These are phyloP conservation scores for Eupsilia transversa DNA, from an alignment of 2,888 invertebrate genomes.

Conservation along the genomic window DNA sequence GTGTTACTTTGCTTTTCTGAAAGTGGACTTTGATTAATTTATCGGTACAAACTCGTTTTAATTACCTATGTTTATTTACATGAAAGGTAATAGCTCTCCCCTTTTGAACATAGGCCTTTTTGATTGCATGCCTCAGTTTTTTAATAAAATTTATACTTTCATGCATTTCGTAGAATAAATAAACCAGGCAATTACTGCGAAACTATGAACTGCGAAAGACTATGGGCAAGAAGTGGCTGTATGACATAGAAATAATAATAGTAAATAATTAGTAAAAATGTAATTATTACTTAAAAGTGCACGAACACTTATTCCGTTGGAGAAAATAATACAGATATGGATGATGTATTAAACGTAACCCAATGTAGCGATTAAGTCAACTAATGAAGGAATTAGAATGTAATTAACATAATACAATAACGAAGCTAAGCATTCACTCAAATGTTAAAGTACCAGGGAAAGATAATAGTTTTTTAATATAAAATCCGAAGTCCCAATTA, in stretches of 20 bases:
- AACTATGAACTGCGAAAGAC: neutral
- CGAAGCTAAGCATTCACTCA: neutral
- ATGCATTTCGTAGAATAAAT: neutral
- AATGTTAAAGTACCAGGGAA: neutral
- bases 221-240: no score
- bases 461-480: neutral
- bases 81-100: neutral
- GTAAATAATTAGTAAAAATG: no score
- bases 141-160: neutral
- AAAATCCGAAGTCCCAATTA: neutral
- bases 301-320: neutral
- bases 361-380: neutral
- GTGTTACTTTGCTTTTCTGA: neutral
- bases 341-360: conserved; percentile 2
- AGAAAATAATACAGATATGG: conserved; percentile 6
- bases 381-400: neutral
- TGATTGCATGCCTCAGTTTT: no score
- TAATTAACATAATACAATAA: neutral
- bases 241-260: no score
- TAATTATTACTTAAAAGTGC: neutral
- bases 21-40: neutral
- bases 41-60: neutral
- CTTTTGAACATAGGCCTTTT: no score
- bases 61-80: neutral
- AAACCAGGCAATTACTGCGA: neutral